Base-by-base conservation (phyloP, 1,140 invertebrate genomes). In the Theocolax elegans region DNA sequence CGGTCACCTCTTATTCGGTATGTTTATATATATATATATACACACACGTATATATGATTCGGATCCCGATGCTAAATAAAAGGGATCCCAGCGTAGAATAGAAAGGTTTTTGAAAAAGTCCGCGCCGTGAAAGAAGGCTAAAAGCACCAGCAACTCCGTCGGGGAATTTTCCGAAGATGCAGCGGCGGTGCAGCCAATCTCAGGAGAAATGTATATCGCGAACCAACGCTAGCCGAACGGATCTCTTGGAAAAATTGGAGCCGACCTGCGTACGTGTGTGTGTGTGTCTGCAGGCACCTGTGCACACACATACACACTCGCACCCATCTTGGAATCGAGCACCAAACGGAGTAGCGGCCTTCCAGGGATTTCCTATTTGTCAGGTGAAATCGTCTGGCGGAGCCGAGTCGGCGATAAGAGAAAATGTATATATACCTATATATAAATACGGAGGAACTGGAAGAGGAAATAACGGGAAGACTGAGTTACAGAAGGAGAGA, bases 341-440 rank as follows among this genome's bases (percentile, higher is more conserved):
- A 15, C 2, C 1, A 48, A 35, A 35, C 10, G 4, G 44, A 17
- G 44, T 54, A 17, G 6, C 35, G 13, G 13, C 19, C 35, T 42
- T 58, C 19, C 54, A n/a, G 42, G 42, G 59, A 62, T 62, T 62
- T 62, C 25, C 23, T n/a, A 48, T 44, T 44, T 46, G 59, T 62
- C 59, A 27, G 42, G 59, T 59, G 40, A 62, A 62, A 62, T 62
- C 59, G 59, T 17, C 19, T 42, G 54, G 17, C 29, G 51, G 25
- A 10, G 25, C 19, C 7, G 19, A 23, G 17, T 23, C 3, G 19
- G 19, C 48, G n/a, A n/a, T n/a, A n/a, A n/a, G n/a, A n/a, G n/a
- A n/a, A n/a, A n/a, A n/a, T n/a, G n/a, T n/a, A n/a, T n/a, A n/a
- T n/a, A n/a, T n/a, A n/a, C n/a, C n/a, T n/a, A n/a, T n/a, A n/a